Base-by-base conservation (phyloP, 2,888 invertebrate species). In the Trissolcus brochymenae region DNA sequence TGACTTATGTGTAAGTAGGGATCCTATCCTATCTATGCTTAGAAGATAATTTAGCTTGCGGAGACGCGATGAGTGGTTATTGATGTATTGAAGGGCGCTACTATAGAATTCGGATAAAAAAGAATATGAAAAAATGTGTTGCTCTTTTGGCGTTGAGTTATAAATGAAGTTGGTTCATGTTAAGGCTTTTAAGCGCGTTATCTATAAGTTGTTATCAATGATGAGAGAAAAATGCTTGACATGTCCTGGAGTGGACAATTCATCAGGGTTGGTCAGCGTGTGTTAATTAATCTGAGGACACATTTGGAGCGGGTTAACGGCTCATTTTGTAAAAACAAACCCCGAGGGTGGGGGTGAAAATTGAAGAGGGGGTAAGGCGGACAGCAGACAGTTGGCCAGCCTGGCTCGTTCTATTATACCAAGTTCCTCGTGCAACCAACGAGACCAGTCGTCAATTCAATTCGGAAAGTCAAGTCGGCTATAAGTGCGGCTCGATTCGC, bases 381-480 rank as follows among this genome's bases (percentile, higher is more conserved):
- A 53, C 62, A 64, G 57, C 56, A 56, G 41, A 61, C 62, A 54
- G 71, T 76, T 76, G 76, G 76, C 71, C 43, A 76, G 66, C 76
- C 71, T 76, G 71, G 11, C 17, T 55, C 66, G 65, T 76, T 70
- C 61, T 70, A 25, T 76, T 70, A 25, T 76, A 61, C 71, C 50
- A 51, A 50, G 25, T 55, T 67, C 55, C 59, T 70, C 65, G 59
- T 29, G 55, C 62, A 49, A 55, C 59, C 62, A 40, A 53, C 66
- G 61, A 76, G 61, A 70, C 62, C 49, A 65, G 66, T 67, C 35
- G 35, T 67, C 74, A 62, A 59, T 67, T 67, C 72, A 76, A 72
- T 76, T 76, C 72, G 55, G 56, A 70, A 35, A 76, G 76, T 14
- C 76, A 76, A 64, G 67, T 72, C 46, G 76, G 53, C 56, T 67